Conservation (phyloP, 2,888 invertebrate species). For the Lepidonotus clava region DNA sequence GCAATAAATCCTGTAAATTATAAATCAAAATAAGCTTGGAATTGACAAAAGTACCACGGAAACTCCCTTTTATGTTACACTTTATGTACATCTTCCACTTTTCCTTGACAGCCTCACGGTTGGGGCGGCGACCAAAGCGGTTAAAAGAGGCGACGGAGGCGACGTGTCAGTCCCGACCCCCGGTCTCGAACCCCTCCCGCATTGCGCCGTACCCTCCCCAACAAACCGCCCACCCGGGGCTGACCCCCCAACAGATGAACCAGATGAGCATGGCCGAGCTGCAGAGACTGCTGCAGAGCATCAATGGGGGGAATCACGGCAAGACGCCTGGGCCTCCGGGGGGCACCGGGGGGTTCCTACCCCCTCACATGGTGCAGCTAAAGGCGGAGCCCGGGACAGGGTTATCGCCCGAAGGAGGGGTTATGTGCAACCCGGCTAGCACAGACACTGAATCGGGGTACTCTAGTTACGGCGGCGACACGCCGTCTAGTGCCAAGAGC, state of each 20-base stretch:
- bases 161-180: conserved; percentile 4
- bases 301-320: conserved; percentile 67
- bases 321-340: neutral
- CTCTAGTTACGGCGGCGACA: conserved; percentile 68
- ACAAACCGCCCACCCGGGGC: conserved; percentile 42
- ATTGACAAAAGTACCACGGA: too few species aligned
- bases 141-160: conserved; percentile 74
- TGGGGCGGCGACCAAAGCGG: conserved; percentile 79
- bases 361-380: conserved; percentile 51
- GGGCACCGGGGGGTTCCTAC: conserved; percentile 46
- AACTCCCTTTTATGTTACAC: too few species aligned
- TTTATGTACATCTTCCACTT: too few species aligned
- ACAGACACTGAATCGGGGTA: conserved; percentile 68
- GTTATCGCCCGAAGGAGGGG: neutral
- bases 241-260: conserved; percentile 69
- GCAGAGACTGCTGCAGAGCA: conserved; percentile 75
- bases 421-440: conserved; percentile 5
- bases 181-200: conserved; percentile 59
- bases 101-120: conserved; percentile 75
- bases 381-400: conserved; percentile 53
- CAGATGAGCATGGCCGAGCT: conserved; percentile 77
- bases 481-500: conserved; percentile 69
- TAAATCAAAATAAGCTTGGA: too few species aligned
- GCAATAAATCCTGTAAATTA: too few species aligned
- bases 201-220: conserved; percentile 76